These are phyloP conservation scores for Ectemnius continuus DNA, from an alignment of 2,888 invertebrate species.

Conservation along the genomic window DNA sequence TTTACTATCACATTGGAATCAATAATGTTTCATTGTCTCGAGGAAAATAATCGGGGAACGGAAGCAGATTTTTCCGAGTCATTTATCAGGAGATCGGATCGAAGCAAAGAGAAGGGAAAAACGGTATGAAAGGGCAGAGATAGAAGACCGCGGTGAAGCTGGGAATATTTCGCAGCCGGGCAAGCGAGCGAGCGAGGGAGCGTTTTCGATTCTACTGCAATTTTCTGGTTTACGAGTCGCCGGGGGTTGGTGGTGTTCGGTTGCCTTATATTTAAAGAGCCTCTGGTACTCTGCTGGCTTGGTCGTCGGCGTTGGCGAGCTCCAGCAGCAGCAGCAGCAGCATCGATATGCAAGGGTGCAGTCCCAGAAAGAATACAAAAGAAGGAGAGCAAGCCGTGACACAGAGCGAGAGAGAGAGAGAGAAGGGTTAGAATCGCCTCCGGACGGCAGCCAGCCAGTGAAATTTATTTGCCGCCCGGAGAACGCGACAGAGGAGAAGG, in stretches of 20 bases:
- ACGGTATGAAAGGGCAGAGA: no score
- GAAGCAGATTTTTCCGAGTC: no score
- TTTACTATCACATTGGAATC: no score
- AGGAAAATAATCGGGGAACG: no score
- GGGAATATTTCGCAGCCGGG: no score
- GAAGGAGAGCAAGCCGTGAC: conserved; percentile 10
- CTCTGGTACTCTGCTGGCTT: conserved; percentile 12
- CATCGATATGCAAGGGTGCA: conserved; percentile 34
- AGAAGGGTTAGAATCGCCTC: conserved; percentile 10
- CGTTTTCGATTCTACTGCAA: background rate
- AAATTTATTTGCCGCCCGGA: conserved; percentile 44
- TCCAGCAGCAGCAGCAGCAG: no score
- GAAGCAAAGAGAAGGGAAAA: no score
- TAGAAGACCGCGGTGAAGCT: no score
- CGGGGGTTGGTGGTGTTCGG: conserved; percentile 10
- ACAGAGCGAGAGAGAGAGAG: no score
- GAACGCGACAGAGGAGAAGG: background rate
- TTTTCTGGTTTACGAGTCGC: background rate
- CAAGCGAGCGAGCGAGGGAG: no score
- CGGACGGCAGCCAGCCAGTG: conserved; percentile 6
- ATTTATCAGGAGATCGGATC: no score
- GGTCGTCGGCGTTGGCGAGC: conserved; percentile 11
- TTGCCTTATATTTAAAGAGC: conserved; percentile 46
- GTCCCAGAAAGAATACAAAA: conserved; percentile 13
- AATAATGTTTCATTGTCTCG: no score